A percentile compares a stretch with the other conserved stretches of the same genome.
phyloP scores from a whole-genome alignment of 2,113 vertebrate genomes.

The Dasyornis broadbenti region DNA sequence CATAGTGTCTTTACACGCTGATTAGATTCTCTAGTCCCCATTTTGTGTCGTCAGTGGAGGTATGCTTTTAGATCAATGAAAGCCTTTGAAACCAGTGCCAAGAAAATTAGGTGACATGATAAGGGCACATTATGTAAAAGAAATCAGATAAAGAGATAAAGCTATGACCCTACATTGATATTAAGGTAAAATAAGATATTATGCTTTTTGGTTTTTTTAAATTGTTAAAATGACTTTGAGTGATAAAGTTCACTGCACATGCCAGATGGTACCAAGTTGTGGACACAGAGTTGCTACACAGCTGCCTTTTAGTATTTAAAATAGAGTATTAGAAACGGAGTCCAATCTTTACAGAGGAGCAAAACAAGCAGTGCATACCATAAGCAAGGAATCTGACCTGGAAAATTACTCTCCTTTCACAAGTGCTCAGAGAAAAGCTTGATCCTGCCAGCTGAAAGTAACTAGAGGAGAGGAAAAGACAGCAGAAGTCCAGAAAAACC shows the following conservation, averaged over 20 bases:
- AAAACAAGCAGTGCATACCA: not conserved
- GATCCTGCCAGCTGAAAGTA: not conserved
- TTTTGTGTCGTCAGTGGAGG: not conserved
- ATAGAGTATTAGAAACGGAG: accelerated
- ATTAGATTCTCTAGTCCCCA: not conserved
- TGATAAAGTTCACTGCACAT: not conserved
- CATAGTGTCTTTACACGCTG: not conserved
- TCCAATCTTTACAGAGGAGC: not conserved
- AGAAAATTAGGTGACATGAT: not conserved
- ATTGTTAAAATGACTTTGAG: not conserved
- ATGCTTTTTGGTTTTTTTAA: not conserved
- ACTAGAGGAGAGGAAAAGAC: not conserved
- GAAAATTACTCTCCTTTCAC: not conserved
- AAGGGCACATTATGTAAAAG: not conserved
- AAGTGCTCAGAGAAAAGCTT: not conserved
- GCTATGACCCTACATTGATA: accelerated
- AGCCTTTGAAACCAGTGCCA: not conserved
- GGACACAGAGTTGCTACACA: not conserved
- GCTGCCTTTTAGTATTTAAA: not conserved
- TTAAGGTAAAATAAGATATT: not conserved
- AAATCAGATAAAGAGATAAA: not conserved
- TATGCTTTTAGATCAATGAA: not conserved
- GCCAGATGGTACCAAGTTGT: not conserved
- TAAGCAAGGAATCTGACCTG: not conserved
- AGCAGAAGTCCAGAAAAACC: not conserved